These are phyloP conservation scores for Thumatha senex DNA, from an alignment of 2,888 invertebrate species.

Conservation along the genomic window DNA sequence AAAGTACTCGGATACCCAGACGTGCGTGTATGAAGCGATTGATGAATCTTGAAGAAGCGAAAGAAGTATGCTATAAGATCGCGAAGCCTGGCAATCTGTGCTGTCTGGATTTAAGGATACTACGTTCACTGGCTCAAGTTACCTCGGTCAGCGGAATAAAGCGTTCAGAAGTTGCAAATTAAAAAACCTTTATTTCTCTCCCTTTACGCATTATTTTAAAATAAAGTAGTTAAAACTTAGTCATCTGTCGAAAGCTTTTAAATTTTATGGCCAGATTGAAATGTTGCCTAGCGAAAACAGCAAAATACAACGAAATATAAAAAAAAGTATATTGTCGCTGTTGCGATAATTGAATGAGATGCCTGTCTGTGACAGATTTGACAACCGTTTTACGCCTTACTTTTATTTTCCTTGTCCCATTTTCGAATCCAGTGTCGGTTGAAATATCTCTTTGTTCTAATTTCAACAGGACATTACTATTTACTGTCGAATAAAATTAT, in stretches of 20 bases:
- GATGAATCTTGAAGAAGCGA: too few species aligned
- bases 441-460: slow-evolving; percentile 37
- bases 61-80: too few species aligned
- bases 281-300: slow-evolving; percentile 16
- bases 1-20: too few species aligned
- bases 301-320: slow-evolving; percentile 18
- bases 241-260: slow-evolving; percentile 21
- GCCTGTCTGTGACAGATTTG: slow-evolving; percentile 41
- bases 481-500: slow-evolving; percentile 9
- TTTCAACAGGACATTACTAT: slow-evolving; percentile 20
- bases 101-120: too few species aligned
- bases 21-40: too few species aligned
- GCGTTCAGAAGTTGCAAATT: too few species aligned
- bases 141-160: too few species aligned
- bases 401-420: slow-evolving; percentile 35
- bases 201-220: background rate
- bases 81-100: too few species aligned
- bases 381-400: slow-evolving; percentile 41
- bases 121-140: too few species aligned
- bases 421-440: slow-evolving; percentile 27
- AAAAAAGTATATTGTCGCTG: slow-evolving; percentile 30
- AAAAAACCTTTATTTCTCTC: too few species aligned
- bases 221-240: slow-evolving; percentile 2
- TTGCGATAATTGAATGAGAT: slow-evolving; percentile 40
- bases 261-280: slow-evolving; percentile 19